phyloP scores from a whole-genome alignment of 2,888 invertebrate genomes.

The Spilarctia lutea region DNA sequence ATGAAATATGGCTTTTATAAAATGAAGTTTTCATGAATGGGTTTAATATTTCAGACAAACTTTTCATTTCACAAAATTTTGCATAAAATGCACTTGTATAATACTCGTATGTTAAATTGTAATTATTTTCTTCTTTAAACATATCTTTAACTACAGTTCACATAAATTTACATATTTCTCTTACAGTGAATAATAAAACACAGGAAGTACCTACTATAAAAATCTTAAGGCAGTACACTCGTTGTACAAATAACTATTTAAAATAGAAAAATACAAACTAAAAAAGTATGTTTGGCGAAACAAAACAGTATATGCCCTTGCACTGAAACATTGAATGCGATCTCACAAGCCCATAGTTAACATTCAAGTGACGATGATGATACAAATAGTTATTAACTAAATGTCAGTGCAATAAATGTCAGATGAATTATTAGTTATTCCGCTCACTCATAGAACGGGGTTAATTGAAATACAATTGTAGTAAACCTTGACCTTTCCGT shows the following conservation, averaged over 20 bases:
- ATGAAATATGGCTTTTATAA: too few relatives aligned
- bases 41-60: background rate
- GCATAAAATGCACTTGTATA: background rate
- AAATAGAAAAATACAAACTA: background rate
- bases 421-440: constrained; percentile 28
- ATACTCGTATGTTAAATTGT: too few relatives aligned
- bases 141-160: background rate
- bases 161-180: background rate
- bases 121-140: background rate
- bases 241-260: background rate
- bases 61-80: background rate
- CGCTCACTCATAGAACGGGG: constrained; percentile 34
- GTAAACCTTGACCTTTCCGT: constrained; percentile 38
- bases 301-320: background rate
- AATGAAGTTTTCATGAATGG: too few relatives aligned
- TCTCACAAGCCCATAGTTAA: constrained; percentile 12
- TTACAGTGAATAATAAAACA: background rate
- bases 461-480: constrained; percentile 38
- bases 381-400: constrained; percentile 38
- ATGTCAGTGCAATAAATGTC: constrained; percentile 41
- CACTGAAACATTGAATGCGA: background rate
- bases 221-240: too few relatives aligned
- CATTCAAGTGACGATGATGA: constrained; percentile 15
- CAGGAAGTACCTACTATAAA: background rate
- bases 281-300: background rate